A percentile compares a stretch with the other conserved stretches of the same genome.
Evolutionary conservation across 2,888 invertebrate species (phyloP).

Genomic region (Horisme vitalbata): DNA sequence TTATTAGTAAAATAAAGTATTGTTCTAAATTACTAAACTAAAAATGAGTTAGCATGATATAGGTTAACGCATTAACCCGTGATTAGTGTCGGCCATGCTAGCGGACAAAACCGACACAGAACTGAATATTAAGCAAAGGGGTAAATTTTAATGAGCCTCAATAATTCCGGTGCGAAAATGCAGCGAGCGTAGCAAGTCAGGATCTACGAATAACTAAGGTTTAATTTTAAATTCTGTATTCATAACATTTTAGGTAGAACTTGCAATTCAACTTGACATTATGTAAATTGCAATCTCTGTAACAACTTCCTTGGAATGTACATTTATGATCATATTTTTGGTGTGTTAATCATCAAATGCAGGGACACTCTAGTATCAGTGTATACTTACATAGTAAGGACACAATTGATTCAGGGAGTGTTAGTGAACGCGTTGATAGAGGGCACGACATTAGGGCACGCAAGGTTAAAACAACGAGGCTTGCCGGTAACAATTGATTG

Average conservation of each 20-base stretch:
- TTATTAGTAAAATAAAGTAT: too few relatives aligned
- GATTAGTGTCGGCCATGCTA: slow-evolving; percentile 31
- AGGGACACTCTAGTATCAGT: too few relatives aligned
- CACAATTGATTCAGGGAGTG: too few relatives aligned
- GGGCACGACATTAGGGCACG: too few relatives aligned
- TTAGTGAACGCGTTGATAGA: too few relatives aligned
- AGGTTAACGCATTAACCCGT: slow-evolving; percentile 31
- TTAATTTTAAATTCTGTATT: slow-evolving; percentile 4
- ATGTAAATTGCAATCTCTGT: slow-evolving; percentile 1
- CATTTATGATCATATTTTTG: too few relatives aligned
- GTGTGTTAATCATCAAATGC: too few relatives aligned
- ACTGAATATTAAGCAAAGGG: slow-evolving; percentile 45
- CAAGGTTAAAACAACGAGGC: too few relatives aligned
- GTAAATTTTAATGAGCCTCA: slow-evolving; percentile 54
- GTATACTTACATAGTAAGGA: too few relatives aligned
- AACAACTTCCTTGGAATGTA: neutral
- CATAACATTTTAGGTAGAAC: slow-evolving; percentile 5
- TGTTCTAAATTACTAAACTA: slow-evolving; percentile 5
- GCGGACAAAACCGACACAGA: slow-evolving; percentile 40
- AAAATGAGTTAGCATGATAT: slow-evolving; percentile 15
- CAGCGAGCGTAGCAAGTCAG: slow-evolving; percentile 28
- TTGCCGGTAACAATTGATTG: too few relatives aligned
- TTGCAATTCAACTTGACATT: slow-evolving; percentile 2
- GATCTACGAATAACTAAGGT: slow-evolving; percentile 30
- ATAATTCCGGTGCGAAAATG: slow-evolving; percentile 48